Evolutionary conservation across 2,888 invertebrate species (phyloP).

Genomic region (Ernsta delagoae): DNA sequence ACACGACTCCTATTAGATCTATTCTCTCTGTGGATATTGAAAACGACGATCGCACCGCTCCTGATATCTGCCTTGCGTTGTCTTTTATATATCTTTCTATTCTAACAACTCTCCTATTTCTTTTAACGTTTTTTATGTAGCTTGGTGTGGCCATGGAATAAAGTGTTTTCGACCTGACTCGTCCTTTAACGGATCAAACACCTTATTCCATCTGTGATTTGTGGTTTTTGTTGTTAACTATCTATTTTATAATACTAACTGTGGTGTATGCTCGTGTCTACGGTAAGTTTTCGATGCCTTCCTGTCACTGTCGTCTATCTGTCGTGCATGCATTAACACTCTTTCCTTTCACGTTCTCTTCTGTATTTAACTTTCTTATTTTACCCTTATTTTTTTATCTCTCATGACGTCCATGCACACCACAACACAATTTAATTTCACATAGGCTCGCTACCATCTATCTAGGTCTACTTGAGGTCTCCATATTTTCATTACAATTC

Average conservation of each 20-base stretch:
- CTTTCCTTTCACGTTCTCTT: conserved; percentile 57
- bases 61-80: conserved; percentile 79
- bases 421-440: conserved; percentile 66
- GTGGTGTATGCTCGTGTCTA: conserved; percentile 50
- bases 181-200: conserved; percentile 52
- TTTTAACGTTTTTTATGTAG: conserved; percentile 63
- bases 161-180: conserved; percentile 58
- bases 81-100: conserved; percentile 67
- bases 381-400: conserved; percentile 63
- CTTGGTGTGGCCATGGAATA: conserved; percentile 74
- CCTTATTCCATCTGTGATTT: conserved; percentile 71
- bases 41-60: conserved; percentile 79
- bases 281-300: conserved; percentile 80
- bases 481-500: conserved; percentile 26
- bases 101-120: conserved; percentile 68
- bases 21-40: conserved; percentile 66
- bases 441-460: conserved; percentile 40
- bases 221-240: conserved; percentile 55
- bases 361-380: conserved; percentile 61
- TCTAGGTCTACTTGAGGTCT: conserved; percentile 29
- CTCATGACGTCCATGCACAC: conserved; percentile 78
- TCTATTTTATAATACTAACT: conserved; percentile 51
- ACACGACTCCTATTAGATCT: conserved; percentile 53
- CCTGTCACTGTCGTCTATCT: conserved; percentile 69
- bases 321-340: conserved; percentile 67